Base-by-base conservation (phyloP, 2,113 vertebrate genomes). In the Prunella fulvescens region DNA sequence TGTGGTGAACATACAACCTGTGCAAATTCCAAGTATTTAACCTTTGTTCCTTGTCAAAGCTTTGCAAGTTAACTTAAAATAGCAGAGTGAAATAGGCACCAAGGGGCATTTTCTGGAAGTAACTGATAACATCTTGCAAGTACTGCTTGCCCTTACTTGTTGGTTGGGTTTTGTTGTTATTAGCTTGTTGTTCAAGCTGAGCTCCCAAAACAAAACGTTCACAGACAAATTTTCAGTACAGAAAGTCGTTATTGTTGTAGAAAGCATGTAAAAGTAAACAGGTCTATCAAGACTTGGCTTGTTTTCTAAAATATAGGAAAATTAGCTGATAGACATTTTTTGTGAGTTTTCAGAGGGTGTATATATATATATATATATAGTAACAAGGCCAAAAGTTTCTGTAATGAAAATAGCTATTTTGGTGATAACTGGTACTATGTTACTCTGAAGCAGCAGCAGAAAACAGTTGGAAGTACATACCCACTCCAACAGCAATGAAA, bases 1-100 rank as follows among this genome's bases (percentile, higher is more conserved):
- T 87, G 22, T 1, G 0, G 23, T 88, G 28, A 54, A 37, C 25
- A 26, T n/a, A 48, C 40, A 93, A 86, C 85, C 60, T 88, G 64
- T 94, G 79, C 85, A 93, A 92, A 94, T 93, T 93, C 79, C 71
- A 88, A 71, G 39, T 50, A 56, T 94, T 92, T 95, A 92, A 94
- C 69, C 58, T 95, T 81, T 92, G 64, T 67, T 96, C 80, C 50
- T 71, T 83, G 56, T 58, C 3, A 67, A 72, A 82, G 37, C 79
- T 88, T 90, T 94, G 74, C 44, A 37, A 90, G 90, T 96, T 93
- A 77, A 89, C 64, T 90, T 91, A 53, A 91, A 96, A 92, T 42
- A 96, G 61, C 76, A 73, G 58, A 86, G 66, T 47, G 40, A 72
- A 94, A 72, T 35, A 73, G 78, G 81, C 48, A 85, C 54, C 2